Percentiles rank a stretch among this genome's conserved stretches.
Conservation (phyloP, 2,797 vertebrate species). For the Sandelia bainsii region DNA sequence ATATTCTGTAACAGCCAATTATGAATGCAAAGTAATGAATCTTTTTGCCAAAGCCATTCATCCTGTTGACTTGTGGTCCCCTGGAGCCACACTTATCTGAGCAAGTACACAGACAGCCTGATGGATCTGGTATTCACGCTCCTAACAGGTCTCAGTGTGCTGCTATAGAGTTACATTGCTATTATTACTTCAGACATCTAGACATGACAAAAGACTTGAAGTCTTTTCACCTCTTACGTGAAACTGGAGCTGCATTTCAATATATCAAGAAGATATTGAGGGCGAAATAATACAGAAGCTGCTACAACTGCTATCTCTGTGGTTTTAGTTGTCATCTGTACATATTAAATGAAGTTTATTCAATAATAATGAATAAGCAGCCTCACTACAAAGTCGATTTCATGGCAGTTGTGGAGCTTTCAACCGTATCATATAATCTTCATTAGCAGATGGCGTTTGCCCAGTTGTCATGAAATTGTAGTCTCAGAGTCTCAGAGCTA, state of each 20-base stretch:
- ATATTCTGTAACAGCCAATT: constrained; percentile 71
- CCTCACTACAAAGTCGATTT: background rate
- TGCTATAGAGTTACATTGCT: constrained; percentile 63
- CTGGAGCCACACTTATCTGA: constrained; percentile 67
- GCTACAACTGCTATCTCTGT: constrained; percentile 8
- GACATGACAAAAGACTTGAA: constrained; percentile 63
- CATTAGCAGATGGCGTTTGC: background rate
- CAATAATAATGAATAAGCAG: constrained; percentile 1
- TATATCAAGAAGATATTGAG: constrained; percentile 2
- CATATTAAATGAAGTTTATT: constrained; percentile 1
- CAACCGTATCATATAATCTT: background rate
- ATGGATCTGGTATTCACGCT: constrained; percentile 55
- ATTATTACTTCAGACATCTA: constrained; percentile 70
- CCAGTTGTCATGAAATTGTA: background rate
- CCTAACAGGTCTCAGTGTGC: constrained; percentile 59
- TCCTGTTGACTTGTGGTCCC: constrained; percentile 76
- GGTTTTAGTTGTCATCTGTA: constrained; percentile 1
- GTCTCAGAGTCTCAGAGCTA: background rate
- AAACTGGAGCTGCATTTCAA: constrained; percentile 57
- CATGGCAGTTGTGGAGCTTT: background rate
- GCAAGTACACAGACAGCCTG: constrained; percentile 61
- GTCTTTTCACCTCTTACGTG: constrained; percentile 47
- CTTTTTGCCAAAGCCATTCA: constrained; percentile 73
- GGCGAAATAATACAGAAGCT: constrained; percentile 28
- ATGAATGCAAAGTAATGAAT: constrained; percentile 71